Evolutionary conservation across 2,888 invertebrate species (phyloP).

Genomic region (Lasioglossum calceatum): DNA sequence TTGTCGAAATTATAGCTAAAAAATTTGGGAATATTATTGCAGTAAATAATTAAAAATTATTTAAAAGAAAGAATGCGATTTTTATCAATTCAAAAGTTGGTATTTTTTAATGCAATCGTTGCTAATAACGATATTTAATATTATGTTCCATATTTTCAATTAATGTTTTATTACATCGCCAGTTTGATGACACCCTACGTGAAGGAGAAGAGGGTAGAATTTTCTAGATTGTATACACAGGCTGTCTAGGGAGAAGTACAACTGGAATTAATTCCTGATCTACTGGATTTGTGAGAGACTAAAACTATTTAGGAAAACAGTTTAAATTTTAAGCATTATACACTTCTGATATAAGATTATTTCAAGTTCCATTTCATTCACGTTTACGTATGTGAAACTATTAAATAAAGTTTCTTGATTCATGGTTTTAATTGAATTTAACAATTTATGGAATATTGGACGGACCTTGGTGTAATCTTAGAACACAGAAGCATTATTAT

Average conservation of each 20-base stretch:
- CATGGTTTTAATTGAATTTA: not conserved
- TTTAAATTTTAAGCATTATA: not conserved
- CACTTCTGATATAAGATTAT: not conserved
- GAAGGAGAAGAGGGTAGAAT: not conserved
- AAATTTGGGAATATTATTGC: not conserved
- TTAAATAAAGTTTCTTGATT: not conserved
- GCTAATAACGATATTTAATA: not conserved
- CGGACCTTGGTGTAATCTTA: not conserved
- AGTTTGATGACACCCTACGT: not conserved
- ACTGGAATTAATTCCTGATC: not conserved
- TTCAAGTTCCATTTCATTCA: slow-evolving; percentile 1
- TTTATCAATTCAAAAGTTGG: not conserved
- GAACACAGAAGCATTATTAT: slow-evolving; percentile 5
- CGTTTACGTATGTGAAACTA: not conserved
- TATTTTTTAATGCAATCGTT: not conserved
- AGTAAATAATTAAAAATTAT: not conserved
- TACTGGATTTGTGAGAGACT: slow-evolving; percentile 14
- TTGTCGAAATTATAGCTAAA: not conserved
- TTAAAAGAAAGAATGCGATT: not conserved
- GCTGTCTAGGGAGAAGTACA: slow-evolving; percentile 3
- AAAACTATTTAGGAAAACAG: not conserved
- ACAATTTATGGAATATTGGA: not conserved
- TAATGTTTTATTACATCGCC: not conserved
- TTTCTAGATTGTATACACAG: not conserved
- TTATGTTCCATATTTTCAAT: not conserved